These are phyloP conservation scores for Aradophagus sp. DNA, from an alignment of 1,140 invertebrate genomes.

Conservation along the genomic window DNA sequence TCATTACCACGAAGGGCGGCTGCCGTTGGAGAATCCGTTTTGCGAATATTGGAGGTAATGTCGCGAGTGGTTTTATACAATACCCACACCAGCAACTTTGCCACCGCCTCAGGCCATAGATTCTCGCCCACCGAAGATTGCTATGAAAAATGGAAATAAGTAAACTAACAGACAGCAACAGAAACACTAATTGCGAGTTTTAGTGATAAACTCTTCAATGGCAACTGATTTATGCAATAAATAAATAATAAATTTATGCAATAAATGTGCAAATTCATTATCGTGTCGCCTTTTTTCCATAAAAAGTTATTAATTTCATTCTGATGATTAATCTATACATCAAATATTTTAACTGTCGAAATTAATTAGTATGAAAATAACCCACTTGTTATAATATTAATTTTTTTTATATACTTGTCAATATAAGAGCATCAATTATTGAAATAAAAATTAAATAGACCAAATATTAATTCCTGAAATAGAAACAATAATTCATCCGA, in stretches of 20 bases:
- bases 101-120: slow-evolving; percentile 55
- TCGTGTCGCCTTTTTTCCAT: no score
- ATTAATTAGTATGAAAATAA: no score
- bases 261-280: no score
- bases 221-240: not conserved
- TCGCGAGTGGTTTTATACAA: slow-evolving; percentile 74
- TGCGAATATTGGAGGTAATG: slow-evolving; percentile 75
- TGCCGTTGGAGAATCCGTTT: slow-evolving; percentile 73
- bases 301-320: no score
- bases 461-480: slow-evolving; percentile 1
- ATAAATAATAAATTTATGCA: no score
- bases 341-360: no score
- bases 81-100: slow-evolving; percentile 53
- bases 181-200: slow-evolving; percentile 36
- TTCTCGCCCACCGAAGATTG: slow-evolving; percentile 56
- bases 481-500: slow-evolving; percentile 35
- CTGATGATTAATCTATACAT: no score
- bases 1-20: slow-evolving; percentile 71
- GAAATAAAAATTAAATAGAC: no score
- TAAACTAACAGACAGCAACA: slow-evolving; percentile 35
- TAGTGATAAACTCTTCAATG: not conserved
- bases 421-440: no score
- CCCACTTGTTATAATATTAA: no score
- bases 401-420: no score
- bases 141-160: slow-evolving; percentile 73